These are phyloP conservation scores for Herminia tarsipennalis DNA, from an alignment of 2,888 invertebrate genomes.

Conservation along the genomic window DNA sequence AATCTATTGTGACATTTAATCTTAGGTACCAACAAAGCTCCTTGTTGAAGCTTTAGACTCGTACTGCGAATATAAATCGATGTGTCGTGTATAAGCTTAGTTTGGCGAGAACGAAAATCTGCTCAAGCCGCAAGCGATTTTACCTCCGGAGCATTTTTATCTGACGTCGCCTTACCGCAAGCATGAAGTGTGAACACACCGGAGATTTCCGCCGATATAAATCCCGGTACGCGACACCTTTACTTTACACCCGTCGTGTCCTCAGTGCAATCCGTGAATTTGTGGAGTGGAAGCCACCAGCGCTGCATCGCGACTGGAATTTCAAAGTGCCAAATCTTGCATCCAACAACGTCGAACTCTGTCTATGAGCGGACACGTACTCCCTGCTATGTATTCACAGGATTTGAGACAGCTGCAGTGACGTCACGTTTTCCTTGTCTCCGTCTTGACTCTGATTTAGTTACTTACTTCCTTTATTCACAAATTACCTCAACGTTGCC, in stretches of 20 bases:
- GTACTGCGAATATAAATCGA: slow-evolving; percentile 46
- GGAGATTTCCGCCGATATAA: slow-evolving; percentile 78
- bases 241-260: slow-evolving; percentile 66
- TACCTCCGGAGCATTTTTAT: slow-evolving; percentile 63
- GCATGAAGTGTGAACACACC: slow-evolving; percentile 73
- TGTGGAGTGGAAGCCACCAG: slow-evolving; percentile 66
- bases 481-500: slow-evolving; percentile 19
- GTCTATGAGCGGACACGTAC: slow-evolving; percentile 40
- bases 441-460: slow-evolving; percentile 21
- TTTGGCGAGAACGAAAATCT: slow-evolving; percentile 55
- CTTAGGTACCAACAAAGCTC: slow-evolving; percentile 11
- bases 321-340: slow-evolving; percentile 65
- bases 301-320: slow-evolving; percentile 67
- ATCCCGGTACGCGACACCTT: slow-evolving; percentile 73
- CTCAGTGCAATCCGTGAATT: slow-evolving; percentile 71
- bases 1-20: slow-evolving; percentile 17
- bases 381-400: slow-evolving; percentile 36
- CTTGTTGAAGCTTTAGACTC: slow-evolving; percentile 38
- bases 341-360: slow-evolving; percentile 41
- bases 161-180: slow-evolving; percentile 56
- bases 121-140: slow-evolving; percentile 61
- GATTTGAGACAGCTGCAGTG: slow-evolving; percentile 38
- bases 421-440: slow-evolving; percentile 41
- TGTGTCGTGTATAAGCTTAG: slow-evolving; percentile 53
- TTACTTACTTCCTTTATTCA: slow-evolving; percentile 21